Conservation (phyloP, 2,113 vertebrate species). For the Entomyzon cyanotis region DNA sequence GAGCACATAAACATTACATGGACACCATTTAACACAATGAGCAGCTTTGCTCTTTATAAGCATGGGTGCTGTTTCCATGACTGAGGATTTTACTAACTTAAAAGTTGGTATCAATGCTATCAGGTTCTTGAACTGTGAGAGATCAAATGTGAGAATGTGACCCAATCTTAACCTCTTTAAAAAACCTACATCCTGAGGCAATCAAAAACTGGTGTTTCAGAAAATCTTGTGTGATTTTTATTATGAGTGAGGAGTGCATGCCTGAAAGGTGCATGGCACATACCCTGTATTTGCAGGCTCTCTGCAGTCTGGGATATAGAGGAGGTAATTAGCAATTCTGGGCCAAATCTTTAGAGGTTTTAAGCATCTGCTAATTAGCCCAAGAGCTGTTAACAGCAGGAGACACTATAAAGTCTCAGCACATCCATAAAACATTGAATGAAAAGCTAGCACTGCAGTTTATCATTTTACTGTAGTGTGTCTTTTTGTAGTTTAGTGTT, state of each 20-base stretch:
- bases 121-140: not conserved
- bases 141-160: not conserved
- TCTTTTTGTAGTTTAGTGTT: not conserved
- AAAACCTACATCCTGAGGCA: not conserved
- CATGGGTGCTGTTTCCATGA: not conserved
- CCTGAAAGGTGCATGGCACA: not conserved
- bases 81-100: not conserved
- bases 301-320: not conserved
- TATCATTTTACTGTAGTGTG: not conserved
- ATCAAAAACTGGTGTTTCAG: not conserved
- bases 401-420: not conserved
- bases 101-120: not conserved
- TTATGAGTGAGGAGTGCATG: not conserved
- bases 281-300: not conserved
- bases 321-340: not conserved
- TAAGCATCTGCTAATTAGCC: slow-evolving; percentile 17
- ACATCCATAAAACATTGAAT: not conserved
- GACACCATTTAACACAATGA: not conserved
- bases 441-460: not conserved
- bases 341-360: not conserved
- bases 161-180: not conserved
- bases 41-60: not conserved
- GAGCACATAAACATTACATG: not conserved
- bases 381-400: not conserved
- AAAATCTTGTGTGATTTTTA: not conserved